Conservation (phyloP, 1,140 invertebrate genomes). For the Macrobrachium nipponense region DNA sequence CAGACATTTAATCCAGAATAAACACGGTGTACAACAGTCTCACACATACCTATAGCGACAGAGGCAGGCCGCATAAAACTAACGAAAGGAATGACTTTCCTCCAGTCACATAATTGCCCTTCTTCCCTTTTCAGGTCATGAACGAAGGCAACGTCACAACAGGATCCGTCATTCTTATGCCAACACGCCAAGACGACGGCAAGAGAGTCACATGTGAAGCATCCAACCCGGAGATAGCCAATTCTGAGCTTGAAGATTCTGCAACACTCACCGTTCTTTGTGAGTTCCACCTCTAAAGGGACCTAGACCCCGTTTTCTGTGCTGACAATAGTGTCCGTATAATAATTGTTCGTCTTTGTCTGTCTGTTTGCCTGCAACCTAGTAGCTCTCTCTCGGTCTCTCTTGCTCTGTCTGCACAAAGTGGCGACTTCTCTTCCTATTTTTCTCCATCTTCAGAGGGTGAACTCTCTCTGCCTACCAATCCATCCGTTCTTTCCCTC, state of each 20-base stretch:
- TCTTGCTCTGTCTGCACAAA: too few species aligned
- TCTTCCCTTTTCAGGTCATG: slow-evolving; percentile 25
- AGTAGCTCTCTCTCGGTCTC: too few species aligned
- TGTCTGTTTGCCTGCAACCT: not conserved
- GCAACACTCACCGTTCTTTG: slow-evolving; percentile 11
- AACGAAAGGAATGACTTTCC: too few species aligned
- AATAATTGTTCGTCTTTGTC: not conserved
- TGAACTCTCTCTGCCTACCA: not conserved
- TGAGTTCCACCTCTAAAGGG: not conserved
- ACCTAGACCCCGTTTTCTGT: too few species aligned
- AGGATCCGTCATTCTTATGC: slow-evolving; percentile 23
- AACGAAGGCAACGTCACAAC: slow-evolving; percentile 45
- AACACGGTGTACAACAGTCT: too few species aligned
- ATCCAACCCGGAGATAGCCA: slow-evolving; percentile 26
- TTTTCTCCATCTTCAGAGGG: not conserved
- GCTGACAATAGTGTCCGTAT: not conserved
- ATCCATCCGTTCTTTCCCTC: not conserved
- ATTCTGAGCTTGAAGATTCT: slow-evolving; percentile 30
- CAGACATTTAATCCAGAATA: too few species aligned
- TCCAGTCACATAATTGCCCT: not conserved
- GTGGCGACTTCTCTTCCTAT: not conserved
- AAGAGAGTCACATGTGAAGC: slow-evolving; percentile 18
- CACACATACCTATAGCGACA: too few species aligned
- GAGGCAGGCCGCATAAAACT: too few species aligned
- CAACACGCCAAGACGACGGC: slow-evolving; percentile 36